These are phyloP conservation scores for Turritopsis rubra DNA, from an alignment of 30 jellyfish, hydroid and myxozoan species.

Conservation along the genomic window DNA sequence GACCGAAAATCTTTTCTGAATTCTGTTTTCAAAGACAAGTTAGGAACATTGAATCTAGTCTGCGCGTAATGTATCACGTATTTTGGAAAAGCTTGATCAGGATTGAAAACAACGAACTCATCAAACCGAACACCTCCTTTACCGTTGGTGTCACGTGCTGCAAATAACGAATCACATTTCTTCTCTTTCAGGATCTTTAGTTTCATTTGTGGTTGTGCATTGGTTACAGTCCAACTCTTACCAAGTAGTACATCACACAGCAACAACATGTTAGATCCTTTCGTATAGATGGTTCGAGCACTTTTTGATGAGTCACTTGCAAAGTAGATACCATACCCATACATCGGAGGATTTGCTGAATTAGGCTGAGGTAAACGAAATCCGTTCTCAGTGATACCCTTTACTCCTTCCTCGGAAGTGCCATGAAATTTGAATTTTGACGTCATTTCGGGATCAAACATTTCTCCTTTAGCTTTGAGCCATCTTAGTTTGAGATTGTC, in stretches of 20 bases:
- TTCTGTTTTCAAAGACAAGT: slow-evolving; percentile 11
- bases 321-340: slow-evolving; percentile 60
- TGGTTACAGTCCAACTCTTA: slow-evolving; percentile 28
- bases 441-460: slow-evolving; percentile 24
- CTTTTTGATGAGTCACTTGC: slow-evolving; percentile 79
- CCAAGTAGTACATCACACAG: slow-evolving; percentile 63
- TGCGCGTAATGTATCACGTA: slow-evolving; percentile 37
- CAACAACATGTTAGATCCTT: slow-evolving; percentile 47
- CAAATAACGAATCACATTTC: slow-evolving; percentile 51
- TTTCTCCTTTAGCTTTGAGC: slow-evolving; percentile 21
- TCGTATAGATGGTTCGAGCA: slow-evolving; percentile 59
- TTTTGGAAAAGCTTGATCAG: slow-evolving; percentile 56
- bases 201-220: slow-evolving; percentile 21
- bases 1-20: not conserved
- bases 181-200: slow-evolving; percentile 12
- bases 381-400: slow-evolving; percentile 44
- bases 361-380: slow-evolving; percentile 38
- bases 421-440: slow-evolving; percentile 55
- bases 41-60: slow-evolving; percentile 26
- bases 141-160: slow-evolving; percentile 42
- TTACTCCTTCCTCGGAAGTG: slow-evolving; percentile 42
- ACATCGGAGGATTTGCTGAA: slow-evolving; percentile 42
- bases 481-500: slow-evolving; percentile 30
- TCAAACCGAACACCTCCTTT: slow-evolving; percentile 57
- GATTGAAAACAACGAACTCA: slow-evolving; percentile 50